phyloP scores from a whole-genome alignment of 2,113 vertebrate genomes.

The Boulengeromyrus knoepffleri region DNA sequence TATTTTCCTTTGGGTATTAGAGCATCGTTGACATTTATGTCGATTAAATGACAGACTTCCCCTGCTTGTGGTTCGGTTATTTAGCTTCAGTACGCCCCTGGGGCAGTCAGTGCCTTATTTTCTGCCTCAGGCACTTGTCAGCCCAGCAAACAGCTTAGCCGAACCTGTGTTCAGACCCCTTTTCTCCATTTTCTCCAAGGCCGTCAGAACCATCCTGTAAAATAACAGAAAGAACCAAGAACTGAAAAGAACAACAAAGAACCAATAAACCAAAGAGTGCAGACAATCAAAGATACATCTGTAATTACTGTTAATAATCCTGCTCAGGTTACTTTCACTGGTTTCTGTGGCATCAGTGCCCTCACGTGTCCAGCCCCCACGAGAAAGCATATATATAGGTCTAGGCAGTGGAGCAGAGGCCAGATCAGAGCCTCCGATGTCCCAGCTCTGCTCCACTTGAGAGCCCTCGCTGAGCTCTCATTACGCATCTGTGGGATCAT shows the following conservation, averaged over 20 bases:
- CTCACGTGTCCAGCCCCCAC: neutral
- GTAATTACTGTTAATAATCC: neutral
- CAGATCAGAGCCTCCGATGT: neutral
- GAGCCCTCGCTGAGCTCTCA: neutral
- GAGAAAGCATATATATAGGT: neutral
- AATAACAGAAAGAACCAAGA: neutral
- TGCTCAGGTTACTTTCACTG: neutral
- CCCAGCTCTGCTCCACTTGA: neutral
- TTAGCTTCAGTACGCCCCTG: conserved; percentile 16
- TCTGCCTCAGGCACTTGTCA: conserved; percentile 28
- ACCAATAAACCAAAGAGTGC: neutral
- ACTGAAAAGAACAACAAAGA: neutral
- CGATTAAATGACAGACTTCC: conserved; percentile 47
- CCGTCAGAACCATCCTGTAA: neutral
- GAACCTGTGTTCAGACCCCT: neutral
- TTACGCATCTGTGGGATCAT: conserved; percentile 25
- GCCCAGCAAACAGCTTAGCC: conserved; percentile 8
- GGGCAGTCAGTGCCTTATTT: conserved; percentile 15
- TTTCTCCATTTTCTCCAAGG: neutral
- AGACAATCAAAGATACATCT: neutral
- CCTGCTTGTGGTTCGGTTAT: conserved; percentile 38
- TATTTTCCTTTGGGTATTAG: conserved; percentile 46
- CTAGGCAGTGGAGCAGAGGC: neutral
- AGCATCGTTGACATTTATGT: conserved; percentile 47
- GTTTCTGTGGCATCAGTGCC: neutral